Conservation (phyloP, 2,113 vertebrate species). For the Isurus oxyrinchus region DNA sequence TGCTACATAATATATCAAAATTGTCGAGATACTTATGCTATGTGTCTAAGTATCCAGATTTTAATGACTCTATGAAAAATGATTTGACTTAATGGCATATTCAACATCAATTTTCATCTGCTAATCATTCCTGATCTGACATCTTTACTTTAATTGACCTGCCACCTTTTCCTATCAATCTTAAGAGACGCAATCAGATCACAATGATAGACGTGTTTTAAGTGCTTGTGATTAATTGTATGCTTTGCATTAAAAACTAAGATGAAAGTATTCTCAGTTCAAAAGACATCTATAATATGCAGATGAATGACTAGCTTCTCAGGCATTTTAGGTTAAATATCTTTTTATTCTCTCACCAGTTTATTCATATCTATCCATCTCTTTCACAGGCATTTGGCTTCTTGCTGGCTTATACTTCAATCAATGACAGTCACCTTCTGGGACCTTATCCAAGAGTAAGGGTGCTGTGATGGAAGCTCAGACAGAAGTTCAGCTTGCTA, state of each 20-base stretch:
- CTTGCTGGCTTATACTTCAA: neutral
- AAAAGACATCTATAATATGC: neutral
- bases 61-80: neutral
- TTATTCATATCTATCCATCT: neutral
- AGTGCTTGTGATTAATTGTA: neutral
- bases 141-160: neutral
- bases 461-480: too few relatives aligned
- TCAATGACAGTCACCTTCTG: neutral
- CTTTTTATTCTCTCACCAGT: neutral
- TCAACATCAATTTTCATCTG: slow-evolving; percentile 6
- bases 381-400: neutral
- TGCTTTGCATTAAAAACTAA: neutral
- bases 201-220: slow-evolving; percentile 1
- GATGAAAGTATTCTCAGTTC: neutral
- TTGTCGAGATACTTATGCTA: neutral
- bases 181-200: neutral
- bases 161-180: neutral
- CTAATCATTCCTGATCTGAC: neutral
- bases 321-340: neutral
- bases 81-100: neutral
- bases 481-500: too few relatives aligned
- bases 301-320: neutral
- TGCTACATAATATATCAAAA: neutral
- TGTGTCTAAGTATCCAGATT: neutral
- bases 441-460: neutral